Percentiles rank a stretch among this genome's conserved stretches.
Conservation (phyloP, 2,797 vertebrate species). For the Petrocephalus sullivani region DNA sequence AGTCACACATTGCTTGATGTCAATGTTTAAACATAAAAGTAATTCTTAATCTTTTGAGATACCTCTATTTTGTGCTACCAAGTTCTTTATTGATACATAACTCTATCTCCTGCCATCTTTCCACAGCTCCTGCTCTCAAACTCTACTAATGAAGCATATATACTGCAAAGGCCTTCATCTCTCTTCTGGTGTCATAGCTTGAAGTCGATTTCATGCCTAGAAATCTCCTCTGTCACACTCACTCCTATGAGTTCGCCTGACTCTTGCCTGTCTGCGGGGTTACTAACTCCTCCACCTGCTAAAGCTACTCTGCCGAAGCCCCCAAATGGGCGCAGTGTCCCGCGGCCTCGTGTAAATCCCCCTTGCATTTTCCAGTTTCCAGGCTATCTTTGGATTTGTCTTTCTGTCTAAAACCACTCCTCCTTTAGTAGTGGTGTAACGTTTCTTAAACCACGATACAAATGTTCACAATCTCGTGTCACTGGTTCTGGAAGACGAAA, state of each 20-base stretch:
- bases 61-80: not conserved
- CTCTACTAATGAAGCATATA: conserved; percentile 71
- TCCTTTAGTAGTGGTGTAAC: not conserved
- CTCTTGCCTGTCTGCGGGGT: conserved; percentile 75
- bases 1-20: not conserved
- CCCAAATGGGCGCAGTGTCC: conserved; percentile 70
- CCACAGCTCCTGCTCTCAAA: conserved; percentile 79
- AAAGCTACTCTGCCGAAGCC: conserved; percentile 71
- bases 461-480: not conserved
- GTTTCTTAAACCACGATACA: not conserved
- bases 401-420: not conserved
- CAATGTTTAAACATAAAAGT: not conserved
- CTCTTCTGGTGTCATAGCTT: conserved; percentile 83
- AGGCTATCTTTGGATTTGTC: not conserved
- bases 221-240: conserved; percentile 84
- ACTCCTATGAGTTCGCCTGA: conserved; percentile 82
- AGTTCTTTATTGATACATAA: not conserved
- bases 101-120: conserved; percentile 62
- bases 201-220: conserved; percentile 79
- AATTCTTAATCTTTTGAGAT: not conserved
- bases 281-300: conserved; percentile 79
- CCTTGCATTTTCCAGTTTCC: not conserved
- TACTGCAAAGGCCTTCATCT: conserved; percentile 77
- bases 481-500: not conserved
- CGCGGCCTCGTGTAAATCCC: conserved; percentile 76